These are phyloP conservation scores for Sinocyclocheilus rhinocerous DNA, from an alignment of 2,113 vertebrate genomes.

Conservation along the genomic window DNA sequence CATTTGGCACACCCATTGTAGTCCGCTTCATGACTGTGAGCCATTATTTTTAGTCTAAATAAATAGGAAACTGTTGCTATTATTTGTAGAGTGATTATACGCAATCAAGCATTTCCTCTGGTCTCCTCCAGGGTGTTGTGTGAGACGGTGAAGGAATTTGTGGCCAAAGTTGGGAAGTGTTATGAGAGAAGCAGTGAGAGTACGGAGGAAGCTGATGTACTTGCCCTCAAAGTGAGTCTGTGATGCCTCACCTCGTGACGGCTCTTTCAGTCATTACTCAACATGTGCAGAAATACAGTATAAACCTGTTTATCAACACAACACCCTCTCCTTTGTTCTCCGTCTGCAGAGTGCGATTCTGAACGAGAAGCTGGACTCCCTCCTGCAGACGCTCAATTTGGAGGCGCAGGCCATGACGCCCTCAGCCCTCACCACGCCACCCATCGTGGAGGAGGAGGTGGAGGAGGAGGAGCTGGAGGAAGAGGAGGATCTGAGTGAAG, in stretches of 20 bases:
- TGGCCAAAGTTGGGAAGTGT: constrained; percentile 93
- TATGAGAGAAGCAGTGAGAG: constrained; percentile 89
- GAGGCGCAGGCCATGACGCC: constrained; percentile 77
- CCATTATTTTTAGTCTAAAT: background rate
- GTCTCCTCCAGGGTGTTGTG: constrained; percentile 83
- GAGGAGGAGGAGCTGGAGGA: constrained; percentile 74
- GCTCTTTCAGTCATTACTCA: background rate
- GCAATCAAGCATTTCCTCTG: background rate
- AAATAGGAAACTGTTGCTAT: background rate
- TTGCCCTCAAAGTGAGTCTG: constrained; percentile 88
- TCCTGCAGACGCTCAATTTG: constrained; percentile 88
- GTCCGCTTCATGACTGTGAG: background rate
- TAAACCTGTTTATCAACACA: background rate
- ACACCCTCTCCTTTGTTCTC: background rate
- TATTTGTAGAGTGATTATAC: background rate
- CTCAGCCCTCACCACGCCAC: constrained; percentile 74
- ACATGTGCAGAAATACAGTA: background rate
- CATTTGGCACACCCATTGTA: background rate
- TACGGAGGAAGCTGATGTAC: constrained; percentile 83
- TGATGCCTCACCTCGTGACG: background rate
- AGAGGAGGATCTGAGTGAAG: constrained; percentile 82
- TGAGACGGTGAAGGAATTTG: constrained; percentile 97
- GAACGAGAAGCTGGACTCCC: constrained; percentile 93
- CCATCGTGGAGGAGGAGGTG: constrained; percentile 86
- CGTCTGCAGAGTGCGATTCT: constrained; percentile 84